phyloP scores from a whole-genome alignment of 1,140 invertebrate genomes.

The Dufourea novaeangliae region DNA sequence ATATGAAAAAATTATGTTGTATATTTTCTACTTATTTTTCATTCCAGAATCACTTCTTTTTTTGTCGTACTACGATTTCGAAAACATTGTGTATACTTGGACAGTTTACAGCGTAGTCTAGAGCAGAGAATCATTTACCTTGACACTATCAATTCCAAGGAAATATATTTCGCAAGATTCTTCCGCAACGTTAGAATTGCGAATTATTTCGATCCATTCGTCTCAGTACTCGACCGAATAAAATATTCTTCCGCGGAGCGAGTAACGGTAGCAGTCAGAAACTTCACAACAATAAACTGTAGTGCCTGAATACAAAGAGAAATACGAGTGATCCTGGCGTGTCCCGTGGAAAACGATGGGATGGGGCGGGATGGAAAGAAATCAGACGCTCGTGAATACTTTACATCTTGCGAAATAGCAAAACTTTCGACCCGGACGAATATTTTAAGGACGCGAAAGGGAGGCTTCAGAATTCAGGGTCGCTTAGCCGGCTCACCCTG shows the following conservation, averaged over 20 bases:
- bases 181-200: no score
- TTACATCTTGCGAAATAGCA: neutral
- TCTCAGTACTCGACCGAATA: neutral
- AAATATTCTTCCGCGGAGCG: neutral
- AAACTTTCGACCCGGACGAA: slow-evolving; percentile 2
- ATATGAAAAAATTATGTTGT: no score
- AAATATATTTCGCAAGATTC: no score
- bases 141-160: no score
- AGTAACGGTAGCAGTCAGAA: neutral
- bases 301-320: neutral
- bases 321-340: neutral
- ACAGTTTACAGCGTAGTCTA: no score
- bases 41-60: no score
- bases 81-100: no score
- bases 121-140: no score
- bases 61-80: no score
- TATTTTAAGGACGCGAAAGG: neutral
- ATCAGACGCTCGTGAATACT: neutral
- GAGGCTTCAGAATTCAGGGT: slow-evolving; percentile 5
- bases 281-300: neutral
- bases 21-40: no score
- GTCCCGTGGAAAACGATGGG: neutral
- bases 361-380: neutral
- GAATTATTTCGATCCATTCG: no score
- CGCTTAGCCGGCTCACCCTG: neutral